Conservation (phyloP, 2,888 invertebrate genomes). For the Cerastoderma edule region DNA sequence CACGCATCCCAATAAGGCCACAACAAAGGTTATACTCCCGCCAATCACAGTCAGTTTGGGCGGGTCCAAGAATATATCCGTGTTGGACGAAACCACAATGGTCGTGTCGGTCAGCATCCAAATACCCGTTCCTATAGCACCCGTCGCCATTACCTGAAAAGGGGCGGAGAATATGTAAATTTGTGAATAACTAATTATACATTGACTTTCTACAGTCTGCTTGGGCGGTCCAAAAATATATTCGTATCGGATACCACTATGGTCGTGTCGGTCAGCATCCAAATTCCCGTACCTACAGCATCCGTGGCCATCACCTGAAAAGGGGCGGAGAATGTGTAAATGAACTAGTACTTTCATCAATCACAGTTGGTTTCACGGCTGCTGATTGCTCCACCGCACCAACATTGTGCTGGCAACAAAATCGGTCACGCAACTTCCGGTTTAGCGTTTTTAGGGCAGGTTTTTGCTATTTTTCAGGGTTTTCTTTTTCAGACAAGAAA, state of each 20-base stretch:
- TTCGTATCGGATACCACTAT: constrained; percentile 90
- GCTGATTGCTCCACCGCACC: too few relatives aligned
- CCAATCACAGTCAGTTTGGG: constrained; percentile 94
- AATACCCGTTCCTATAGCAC: constrained; percentile 93
- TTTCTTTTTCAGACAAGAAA: too few relatives aligned
- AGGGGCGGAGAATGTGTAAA: too few relatives aligned
- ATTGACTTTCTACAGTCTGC: constrained; percentile 93
- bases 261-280: constrained; percentile 96
- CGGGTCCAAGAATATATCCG: constrained; percentile 93
- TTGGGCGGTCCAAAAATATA: constrained; percentile 92
- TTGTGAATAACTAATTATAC: too few relatives aligned
- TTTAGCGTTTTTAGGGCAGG: too few relatives aligned
- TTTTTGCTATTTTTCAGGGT: too few relatives aligned
- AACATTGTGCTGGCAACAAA: too few relatives aligned
- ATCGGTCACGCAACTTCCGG: too few relatives aligned
- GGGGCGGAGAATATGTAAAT: too few relatives aligned
- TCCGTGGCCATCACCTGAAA: constrained; percentile 94
- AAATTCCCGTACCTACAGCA: constrained; percentile 93
- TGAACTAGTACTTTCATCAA: too few relatives aligned
- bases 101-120: constrained; percentile 97
- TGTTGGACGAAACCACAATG: constrained; percentile 89
- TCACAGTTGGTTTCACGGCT: constrained; percentile 93
- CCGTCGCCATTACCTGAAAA: constrained; percentile 94
- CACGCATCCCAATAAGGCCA: constrained; percentile 96
- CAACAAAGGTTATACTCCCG: constrained; percentile 94